phyloP scores from a whole-genome alignment of 2,888 invertebrate species.

The Therioaphis trifolii region DNA sequence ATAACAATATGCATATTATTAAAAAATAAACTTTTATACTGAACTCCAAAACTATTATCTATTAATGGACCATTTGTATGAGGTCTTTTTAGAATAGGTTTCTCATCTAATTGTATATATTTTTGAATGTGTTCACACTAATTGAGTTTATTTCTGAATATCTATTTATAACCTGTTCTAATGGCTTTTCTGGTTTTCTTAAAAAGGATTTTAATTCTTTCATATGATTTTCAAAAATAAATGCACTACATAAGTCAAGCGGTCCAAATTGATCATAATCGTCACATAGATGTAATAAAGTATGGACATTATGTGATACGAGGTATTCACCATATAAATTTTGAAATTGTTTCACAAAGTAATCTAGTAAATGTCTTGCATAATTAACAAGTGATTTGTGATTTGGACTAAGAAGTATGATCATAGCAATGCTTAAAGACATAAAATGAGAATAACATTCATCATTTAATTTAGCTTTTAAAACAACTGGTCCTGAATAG shows the following conservation, averaged over 20 bases:
- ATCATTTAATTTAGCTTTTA: background rate
- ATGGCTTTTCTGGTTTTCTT: constrained; percentile 11
- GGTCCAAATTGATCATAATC: constrained; percentile 23
- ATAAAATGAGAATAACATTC: constrained; percentile 29
- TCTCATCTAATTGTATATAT: background rate
- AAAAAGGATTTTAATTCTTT: no score
- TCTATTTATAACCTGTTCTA: background rate
- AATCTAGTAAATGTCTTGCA: background rate
- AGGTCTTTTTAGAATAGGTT: background rate
- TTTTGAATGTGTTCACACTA: background rate
- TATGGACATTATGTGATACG: constrained; percentile 12
- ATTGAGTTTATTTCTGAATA: background rate
- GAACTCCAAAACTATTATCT: background rate
- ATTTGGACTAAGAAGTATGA: constrained; percentile 1
- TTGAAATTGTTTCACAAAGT: constrained; percentile 11
- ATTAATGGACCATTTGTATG: background rate
- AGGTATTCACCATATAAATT: background rate
- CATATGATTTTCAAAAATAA: constrained; percentile 25
- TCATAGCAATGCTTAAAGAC: constrained; percentile 17
- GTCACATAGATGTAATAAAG: background rate
- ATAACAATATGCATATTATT: background rate
- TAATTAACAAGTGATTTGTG: background rate
- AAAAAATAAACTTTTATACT: background rate
- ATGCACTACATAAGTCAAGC: background rate
- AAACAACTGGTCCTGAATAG: constrained; percentile 18